Evolutionary conservation across 2,888 invertebrate species (phyloP), one percentile per base, ranked within the genome.

Genomic region (Volucella inanis): DNA sequence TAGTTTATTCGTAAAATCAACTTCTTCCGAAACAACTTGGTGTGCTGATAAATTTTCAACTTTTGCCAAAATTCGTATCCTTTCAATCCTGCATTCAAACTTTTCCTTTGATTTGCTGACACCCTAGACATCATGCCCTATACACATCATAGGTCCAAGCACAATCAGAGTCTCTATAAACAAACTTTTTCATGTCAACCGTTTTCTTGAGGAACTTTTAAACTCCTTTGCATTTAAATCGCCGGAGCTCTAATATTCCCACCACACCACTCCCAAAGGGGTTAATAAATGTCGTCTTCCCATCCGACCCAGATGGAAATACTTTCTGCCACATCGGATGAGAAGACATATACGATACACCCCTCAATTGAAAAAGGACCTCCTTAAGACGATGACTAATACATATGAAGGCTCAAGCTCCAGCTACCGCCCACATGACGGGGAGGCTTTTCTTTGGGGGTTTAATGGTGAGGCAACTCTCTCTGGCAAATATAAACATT

Each of bases 401-500:
- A 76, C 74, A 31, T n/a, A 45, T 22, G 18, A 62, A 70, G 67
- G 50, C 50, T 67, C 54, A 52, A 49, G 45, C 61, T 62, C 47
- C 67, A 59, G 47, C 68, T 64, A 57, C 68, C 41, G 22, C 11
- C 12, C 10, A 14, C 18, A 1, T 45, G 12, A 64, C n/a, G 10
- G 18, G 59, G 43, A 59, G 31, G 31, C 6, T 31, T 31, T 31
- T 1, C 6, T 6, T 31, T 31, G 31, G 31, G 22, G 54, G 50
- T 2, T 22, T 22, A 3, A 22, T 22, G n/a, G 12, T 14, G 38
- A 71, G 49, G 43, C 62, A 61, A 59, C 68, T 61, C 81, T 81
- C 70, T 59, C 72, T 52, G 55, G 77, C 81, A 85, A 85, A 85
- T 85, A 85, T 81, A 85, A 85, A 85, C 85, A 85, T 85, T 85